phyloP scores from a whole-genome alignment of 2,113 vertebrate species.

The Dascyllus trimaculatus region DNA sequence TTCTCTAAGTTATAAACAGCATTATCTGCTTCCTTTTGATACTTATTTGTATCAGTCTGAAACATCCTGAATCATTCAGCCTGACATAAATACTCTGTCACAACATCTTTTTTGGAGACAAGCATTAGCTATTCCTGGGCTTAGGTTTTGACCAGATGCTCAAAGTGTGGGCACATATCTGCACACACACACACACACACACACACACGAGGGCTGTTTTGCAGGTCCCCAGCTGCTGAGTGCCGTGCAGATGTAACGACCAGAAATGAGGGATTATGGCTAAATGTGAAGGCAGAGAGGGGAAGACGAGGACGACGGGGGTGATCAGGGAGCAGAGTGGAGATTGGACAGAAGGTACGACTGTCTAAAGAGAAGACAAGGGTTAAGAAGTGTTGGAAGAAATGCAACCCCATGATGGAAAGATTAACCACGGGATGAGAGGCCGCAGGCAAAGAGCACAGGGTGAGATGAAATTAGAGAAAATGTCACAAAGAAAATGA shows the following conservation, averaged over 20 bases:
- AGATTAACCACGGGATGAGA: constrained; percentile 28
- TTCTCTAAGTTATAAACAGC: not conserved
- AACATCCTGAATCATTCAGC: constrained; percentile 28
- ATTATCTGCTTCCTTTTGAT: constrained; percentile 41
- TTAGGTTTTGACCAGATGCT: constrained; percentile 69
- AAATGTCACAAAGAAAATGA: constrained; percentile 21
- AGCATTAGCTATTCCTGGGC: constrained; percentile 61
- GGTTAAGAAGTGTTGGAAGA: constrained; percentile 31
- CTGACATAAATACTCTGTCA: constrained; percentile 35
- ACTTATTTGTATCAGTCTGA: constrained; percentile 21
- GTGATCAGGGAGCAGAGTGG: constrained; percentile 41
- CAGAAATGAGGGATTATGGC: constrained; percentile 77
- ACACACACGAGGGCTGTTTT: constrained; percentile 38
- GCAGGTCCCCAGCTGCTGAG: constrained; percentile 80
- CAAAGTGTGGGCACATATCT: constrained; percentile 49
- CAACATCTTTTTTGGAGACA: constrained; percentile 40
- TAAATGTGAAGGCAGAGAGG: constrained; percentile 74
- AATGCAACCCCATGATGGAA: constrained; percentile 42
- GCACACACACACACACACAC: constrained; percentile 4
- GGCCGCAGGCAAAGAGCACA: not conserved
- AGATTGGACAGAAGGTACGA: constrained; percentile 3
- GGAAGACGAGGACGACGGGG: constrained; percentile 14
- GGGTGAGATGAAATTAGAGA: constrained; percentile 4
- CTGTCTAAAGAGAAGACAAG: constrained; percentile 30
- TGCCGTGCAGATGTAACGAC: constrained; percentile 74